Conservation (phyloP, 2,888 invertebrate species). For the Trichopria drosophilae region DNA sequence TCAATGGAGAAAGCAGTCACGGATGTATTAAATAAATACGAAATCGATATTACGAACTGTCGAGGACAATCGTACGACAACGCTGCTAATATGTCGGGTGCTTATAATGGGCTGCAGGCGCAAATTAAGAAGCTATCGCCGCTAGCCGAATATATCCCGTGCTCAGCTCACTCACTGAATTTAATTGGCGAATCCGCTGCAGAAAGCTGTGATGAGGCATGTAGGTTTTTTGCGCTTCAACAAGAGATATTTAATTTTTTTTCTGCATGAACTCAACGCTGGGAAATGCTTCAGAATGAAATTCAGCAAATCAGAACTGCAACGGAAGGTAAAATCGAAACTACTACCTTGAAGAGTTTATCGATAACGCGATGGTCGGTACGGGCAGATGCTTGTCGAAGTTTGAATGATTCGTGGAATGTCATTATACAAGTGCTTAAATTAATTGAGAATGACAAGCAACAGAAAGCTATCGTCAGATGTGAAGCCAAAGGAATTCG, state of each 20-base stretch:
- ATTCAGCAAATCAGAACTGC: too few relatives aligned
- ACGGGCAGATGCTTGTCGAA: slow-evolving; percentile 25
- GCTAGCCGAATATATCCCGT: slow-evolving; percentile 37
- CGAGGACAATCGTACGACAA: slow-evolving; percentile 40
- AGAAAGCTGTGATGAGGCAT: slow-evolving; percentile 35
- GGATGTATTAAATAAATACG: slow-evolving; percentile 25
- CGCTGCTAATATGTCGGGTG: too few relatives aligned
- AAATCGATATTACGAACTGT: slow-evolving; percentile 36
- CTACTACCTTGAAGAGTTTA: too few relatives aligned
- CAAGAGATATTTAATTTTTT: slow-evolving; percentile 41
- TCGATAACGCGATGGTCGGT: slow-evolving; percentile 31
- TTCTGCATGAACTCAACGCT: slow-evolving; percentile 38
- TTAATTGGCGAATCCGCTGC: slow-evolving; percentile 37
- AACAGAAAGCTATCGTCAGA: slow-evolving; percentile 16
- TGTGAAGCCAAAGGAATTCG: slow-evolving; percentile 23
- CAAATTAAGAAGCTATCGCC: slow-evolving; percentile 33
- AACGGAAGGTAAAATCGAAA: too few relatives aligned
- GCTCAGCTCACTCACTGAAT: slow-evolving; percentile 40
- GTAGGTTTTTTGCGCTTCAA: slow-evolving; percentile 34
- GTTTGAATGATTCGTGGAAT: slow-evolving; percentile 15
- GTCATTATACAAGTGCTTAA: slow-evolving; percentile 11
- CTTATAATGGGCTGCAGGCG: too few relatives aligned
- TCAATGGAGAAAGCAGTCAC: slow-evolving; percentile 26
- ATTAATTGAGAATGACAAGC: slow-evolving; percentile 16
- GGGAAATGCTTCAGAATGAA: slow-evolving; percentile 32